phyloP scores from a whole-genome alignment of 2,797 vertebrate genomes.

The Hippocampus kuda region DNA sequence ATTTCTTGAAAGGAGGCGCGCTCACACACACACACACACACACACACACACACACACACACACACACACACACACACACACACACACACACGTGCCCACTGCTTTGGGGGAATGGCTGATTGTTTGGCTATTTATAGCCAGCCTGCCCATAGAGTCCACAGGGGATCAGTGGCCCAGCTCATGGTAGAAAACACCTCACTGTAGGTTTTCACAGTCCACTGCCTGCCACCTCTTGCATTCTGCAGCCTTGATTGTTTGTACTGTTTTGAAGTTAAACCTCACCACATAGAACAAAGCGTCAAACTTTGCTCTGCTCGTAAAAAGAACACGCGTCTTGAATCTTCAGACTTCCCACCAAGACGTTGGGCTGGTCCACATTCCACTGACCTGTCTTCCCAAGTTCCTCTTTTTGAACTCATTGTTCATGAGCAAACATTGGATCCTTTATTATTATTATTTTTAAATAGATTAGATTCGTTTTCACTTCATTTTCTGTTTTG shows the following conservation, averaged over 20 bases:
- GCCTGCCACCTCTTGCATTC: not conserved
- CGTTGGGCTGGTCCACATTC: not conserved
- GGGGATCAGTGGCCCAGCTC: constrained; percentile 41
- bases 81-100: constrained; percentile 16
- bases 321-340: not conserved
- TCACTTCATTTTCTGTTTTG: not conserved
- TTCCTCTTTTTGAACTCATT: not conserved
- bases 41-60: not conserved
- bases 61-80: too few relatives aligned
- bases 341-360: too few relatives aligned
- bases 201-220: constrained; percentile 17
- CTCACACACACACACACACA: not conserved
- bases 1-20: constrained; percentile 5
- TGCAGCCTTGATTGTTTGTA: not conserved
- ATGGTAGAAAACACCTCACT: constrained; percentile 22
- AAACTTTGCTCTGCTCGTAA: not conserved
- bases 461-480: not conserved
- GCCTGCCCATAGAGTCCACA: constrained; percentile 36
- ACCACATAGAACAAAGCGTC: not conserved
- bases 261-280: not conserved
- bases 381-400: not conserved
- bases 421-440: not conserved
- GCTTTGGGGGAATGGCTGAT: constrained; percentile 52
- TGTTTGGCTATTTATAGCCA: constrained; percentile 62
- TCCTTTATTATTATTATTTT: not conserved